A percentile compares a stretch with the other conserved stretches of the same genome.
Evolutionary conservation across 1,140 invertebrate species (phyloP).

Genomic region (Drosophila ohnishii): DNA sequence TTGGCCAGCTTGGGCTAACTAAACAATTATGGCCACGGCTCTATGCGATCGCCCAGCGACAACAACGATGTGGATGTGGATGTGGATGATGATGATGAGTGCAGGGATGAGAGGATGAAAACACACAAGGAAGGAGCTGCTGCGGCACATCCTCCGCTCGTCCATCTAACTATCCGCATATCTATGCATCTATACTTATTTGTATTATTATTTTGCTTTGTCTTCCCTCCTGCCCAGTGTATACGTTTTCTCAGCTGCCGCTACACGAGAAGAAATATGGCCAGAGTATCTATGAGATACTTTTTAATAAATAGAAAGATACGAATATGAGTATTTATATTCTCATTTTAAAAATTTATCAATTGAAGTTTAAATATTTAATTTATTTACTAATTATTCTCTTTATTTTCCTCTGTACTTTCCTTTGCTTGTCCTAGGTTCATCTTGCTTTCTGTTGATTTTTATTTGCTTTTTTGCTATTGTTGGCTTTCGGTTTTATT

Average conservation of each 20-base stretch:
- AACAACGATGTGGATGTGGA: slow-evolving; percentile 17
- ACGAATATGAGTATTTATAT: too few relatives aligned
- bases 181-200: slow-evolving; percentile 80
- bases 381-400: not conserved
- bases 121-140: slow-evolving; percentile 3
- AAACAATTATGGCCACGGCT: slow-evolving; percentile 77
- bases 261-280: not conserved
- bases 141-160: slow-evolving; percentile 50
- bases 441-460: slow-evolving; percentile 24
- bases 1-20: slow-evolving; percentile 60
- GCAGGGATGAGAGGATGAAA: slow-evolving; percentile 14
- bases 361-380: not conserved
- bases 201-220: slow-evolving; percentile 79
- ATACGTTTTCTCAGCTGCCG: slow-evolving; percentile 38
- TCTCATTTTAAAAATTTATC: too few relatives aligned
- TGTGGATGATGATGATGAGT: slow-evolving; percentile 32
- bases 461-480: slow-evolving; percentile 39
- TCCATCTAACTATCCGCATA: slow-evolving; percentile 76
- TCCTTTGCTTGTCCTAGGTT: slow-evolving; percentile 2
- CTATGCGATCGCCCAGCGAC: slow-evolving; percentile 54
- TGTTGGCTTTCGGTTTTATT: slow-evolving; percentile 76
- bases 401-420: not conserved
- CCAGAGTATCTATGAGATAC: not conserved
- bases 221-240: slow-evolving; percentile 41
- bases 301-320: not conserved